phyloP scores from a whole-genome alignment of 2,113 vertebrate genomes.

The Gobiocypris rarus region DNA sequence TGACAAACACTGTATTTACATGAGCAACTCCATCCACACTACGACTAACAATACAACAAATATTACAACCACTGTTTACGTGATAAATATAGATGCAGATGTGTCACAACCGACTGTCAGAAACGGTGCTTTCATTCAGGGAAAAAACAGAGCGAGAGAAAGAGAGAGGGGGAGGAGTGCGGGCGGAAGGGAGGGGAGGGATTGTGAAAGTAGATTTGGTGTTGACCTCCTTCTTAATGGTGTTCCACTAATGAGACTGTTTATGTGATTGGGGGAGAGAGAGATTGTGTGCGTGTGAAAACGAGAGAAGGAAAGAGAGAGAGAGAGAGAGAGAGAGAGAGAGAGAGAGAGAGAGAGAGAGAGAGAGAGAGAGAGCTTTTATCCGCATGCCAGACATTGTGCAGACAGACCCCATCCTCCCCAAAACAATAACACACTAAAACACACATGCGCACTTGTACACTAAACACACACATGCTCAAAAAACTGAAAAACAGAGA shows the following conservation, averaged over 20 bases:
- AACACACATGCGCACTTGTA: neutral
- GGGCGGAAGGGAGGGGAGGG: neutral
- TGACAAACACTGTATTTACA: neutral
- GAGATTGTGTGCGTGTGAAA: constrained; percentile 13
- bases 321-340: neutral
- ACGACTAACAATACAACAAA: neutral
- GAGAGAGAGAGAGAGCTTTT: neutral
- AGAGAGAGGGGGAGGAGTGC: neutral
- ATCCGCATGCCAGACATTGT: constrained; percentile 17
- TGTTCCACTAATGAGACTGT: constrained; percentile 34
- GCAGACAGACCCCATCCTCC: constrained; percentile 31
- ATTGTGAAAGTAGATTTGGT: constrained; percentile 40
- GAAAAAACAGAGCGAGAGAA: neutral
- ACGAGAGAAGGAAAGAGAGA: neutral
- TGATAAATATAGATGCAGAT: constrained; percentile 20
- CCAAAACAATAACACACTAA: constrained; percentile 29
- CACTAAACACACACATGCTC: neutral
- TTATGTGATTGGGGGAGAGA: constrained; percentile 20
- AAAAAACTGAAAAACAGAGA: neutral
- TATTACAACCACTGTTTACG: neutral
- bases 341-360: constrained; percentile 13
- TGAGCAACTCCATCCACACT: neutral
- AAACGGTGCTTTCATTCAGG: neutral
- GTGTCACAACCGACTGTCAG: neutral
- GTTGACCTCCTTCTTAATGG: constrained; percentile 53